Evolutionary conservation across 2,113 vertebrate species (phyloP).

Genomic region (Protobothrops mucrosquamatus): DNA sequence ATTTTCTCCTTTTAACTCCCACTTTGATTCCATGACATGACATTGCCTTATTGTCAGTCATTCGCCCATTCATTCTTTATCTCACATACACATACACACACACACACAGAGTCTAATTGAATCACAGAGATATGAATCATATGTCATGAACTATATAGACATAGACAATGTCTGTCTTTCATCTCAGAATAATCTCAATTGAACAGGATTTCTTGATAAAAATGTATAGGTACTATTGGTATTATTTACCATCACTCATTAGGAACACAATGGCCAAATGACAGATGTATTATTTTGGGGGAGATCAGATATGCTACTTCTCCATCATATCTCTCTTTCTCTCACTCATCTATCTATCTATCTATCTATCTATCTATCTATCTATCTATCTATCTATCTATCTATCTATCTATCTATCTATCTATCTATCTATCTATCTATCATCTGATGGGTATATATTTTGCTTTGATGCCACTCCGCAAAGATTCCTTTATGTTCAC

Average conservation of each 20-base stretch:
- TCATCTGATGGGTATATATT: not conserved
- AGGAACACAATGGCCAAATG: not conserved
- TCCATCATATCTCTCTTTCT: not conserved
- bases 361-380: too few species aligned
- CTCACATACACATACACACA: not conserved
- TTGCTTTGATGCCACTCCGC: not conserved
- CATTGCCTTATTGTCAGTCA: not conserved
- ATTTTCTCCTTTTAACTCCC: not conserved
- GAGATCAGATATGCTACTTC: not conserved
- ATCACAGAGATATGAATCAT: not conserved
- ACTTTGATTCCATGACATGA: not conserved
- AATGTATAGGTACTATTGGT: not conserved
- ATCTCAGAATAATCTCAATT: not conserved
- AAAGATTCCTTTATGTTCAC: not conserved
- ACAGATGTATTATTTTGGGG: not conserved
- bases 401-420: too few species aligned
- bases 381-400: too few species aligned
- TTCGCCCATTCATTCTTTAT: not conserved
- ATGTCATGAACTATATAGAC: not conserved
- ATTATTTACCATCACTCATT: not conserved
- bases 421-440: not conserved
- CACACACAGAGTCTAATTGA: not conserved
- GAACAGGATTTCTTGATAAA: not conserved
- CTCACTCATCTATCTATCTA: too few species aligned
- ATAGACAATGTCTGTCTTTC: not conserved